A percentile compares a stretch with the other conserved stretches of the same genome.
Conservation (phyloP, 2,888 invertebrate genomes). For the Catocala nupta region DNA sequence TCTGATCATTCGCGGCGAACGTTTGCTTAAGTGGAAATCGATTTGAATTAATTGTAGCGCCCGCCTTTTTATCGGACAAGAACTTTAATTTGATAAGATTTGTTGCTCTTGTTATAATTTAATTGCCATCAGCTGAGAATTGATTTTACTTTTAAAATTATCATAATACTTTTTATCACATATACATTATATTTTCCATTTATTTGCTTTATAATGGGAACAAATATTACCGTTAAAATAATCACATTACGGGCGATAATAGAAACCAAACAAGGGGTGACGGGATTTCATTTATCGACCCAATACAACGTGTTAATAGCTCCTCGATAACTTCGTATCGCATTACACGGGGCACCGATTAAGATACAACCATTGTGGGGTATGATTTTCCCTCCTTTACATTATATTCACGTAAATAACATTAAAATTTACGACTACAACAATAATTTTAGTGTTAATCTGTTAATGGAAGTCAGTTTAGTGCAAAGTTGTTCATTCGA, state of each 20-base stretch:
- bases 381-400: slow-evolving; percentile 14
- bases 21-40: slow-evolving; percentile 82
- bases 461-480: slow-evolving; percentile 21
- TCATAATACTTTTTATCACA: neutral
- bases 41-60: slow-evolving; percentile 83
- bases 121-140: slow-evolving; percentile 12
- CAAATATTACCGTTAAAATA: slow-evolving; percentile 19
- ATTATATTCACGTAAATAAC: slow-evolving; percentile 1
- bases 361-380: slow-evolving; percentile 33
- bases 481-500: slow-evolving; percentile 30
- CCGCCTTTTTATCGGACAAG: slow-evolving; percentile 70
- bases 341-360: slow-evolving; percentile 51
- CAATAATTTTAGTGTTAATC: slow-evolving; percentile 18
- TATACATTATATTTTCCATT: neutral
- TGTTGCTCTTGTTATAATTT: slow-evolving; percentile 54
- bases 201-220: neutral
- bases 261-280: slow-evolving; percentile 49
- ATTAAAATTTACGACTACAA: slow-evolving; percentile 16
- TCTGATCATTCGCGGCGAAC: slow-evolving; percentile 80
- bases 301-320: slow-evolving; percentile 54
- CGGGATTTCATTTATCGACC: slow-evolving; percentile 58
- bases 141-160: neutral
- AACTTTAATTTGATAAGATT: slow-evolving; percentile 82
- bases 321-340: slow-evolving; percentile 52
- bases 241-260: slow-evolving; percentile 31